These are phyloP conservation scores for Zapus hudsonius DNA, from an alignment of 2,113 vertebrate species.

Conservation along the genomic window DNA sequence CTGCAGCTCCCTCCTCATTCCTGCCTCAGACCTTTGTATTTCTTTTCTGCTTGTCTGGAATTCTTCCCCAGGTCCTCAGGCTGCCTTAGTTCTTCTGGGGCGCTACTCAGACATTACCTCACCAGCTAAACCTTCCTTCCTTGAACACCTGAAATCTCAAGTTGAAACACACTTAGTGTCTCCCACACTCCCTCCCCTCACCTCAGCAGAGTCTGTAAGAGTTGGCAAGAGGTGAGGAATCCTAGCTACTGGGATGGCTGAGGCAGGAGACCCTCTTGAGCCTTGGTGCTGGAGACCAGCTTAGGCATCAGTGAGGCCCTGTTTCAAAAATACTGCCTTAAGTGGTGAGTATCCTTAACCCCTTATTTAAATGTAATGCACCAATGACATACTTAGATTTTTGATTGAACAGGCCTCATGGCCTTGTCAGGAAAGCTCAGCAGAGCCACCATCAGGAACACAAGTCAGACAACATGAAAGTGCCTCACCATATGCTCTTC, in stretches of 20 bases:
- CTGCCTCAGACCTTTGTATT: not conserved
- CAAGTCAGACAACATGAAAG: accelerated
- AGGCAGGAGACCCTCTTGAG: not conserved
- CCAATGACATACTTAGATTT: not conserved
- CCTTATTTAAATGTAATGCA: accelerated
- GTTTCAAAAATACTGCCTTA: not conserved
- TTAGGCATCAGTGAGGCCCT: not conserved
- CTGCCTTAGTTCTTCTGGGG: not conserved
- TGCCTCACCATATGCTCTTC: not conserved
- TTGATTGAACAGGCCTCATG: accelerated
- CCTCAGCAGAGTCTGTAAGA: no score
- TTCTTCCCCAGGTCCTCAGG: not conserved
- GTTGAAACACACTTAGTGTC: not conserved
- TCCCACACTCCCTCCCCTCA: not conserved
- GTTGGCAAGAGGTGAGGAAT: not conserved
- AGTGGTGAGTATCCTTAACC: not conserved
- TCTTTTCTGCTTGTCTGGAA: not conserved
- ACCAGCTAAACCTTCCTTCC: not conserved
- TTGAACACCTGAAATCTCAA: not conserved
- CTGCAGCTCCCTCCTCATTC: not conserved
- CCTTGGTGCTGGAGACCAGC: not conserved
- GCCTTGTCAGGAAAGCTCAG: not conserved
- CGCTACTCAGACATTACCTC: not conserved
- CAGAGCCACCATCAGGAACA: accelerated
- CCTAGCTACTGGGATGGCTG: not conserved